Conservation (phyloP, 2,888 invertebrate genomes). For the Neoscelio sp. region DNA sequence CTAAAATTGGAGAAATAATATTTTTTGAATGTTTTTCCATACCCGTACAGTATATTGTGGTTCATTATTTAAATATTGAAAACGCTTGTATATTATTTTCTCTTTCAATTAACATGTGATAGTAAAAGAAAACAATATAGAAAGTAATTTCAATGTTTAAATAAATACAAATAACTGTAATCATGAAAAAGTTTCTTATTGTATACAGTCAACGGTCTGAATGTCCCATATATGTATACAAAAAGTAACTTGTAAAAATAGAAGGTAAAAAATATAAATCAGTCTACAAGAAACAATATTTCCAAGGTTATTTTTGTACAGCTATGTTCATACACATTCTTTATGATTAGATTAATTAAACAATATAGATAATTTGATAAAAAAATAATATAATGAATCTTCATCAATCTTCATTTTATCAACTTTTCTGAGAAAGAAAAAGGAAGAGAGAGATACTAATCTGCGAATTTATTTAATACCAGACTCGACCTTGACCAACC, state of each 20-base stretch:
- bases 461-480: not conserved
- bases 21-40: too few relatives aligned
- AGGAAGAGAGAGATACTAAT: not conserved
- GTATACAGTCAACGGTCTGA: constrained; percentile 6
- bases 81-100: too few relatives aligned
- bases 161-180: too few relatives aligned
- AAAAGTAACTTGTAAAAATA: not conserved
- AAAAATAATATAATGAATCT: too few relatives aligned
- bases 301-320: not conserved
- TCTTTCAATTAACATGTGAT: too few relatives aligned
- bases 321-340: constrained; percentile 12
- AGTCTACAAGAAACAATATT: not conserved
- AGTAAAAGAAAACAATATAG: not conserved
- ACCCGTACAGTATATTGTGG: too few relatives aligned
- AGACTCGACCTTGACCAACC: not conserved
- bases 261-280: constrained; percentile 9
- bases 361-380: constrained; percentile 13
- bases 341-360: not conserved
- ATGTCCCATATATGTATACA: not conserved
- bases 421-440: constrained; percentile 5
- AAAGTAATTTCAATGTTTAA: not conserved
- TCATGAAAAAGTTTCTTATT: too few relatives aligned
- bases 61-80: too few relatives aligned
- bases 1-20: too few relatives aligned
- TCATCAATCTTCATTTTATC: constrained; percentile 18